phyloP scores from a whole-genome alignment of 2,113 vertebrate genomes.

The Hippopotamus amphibius region DNA sequence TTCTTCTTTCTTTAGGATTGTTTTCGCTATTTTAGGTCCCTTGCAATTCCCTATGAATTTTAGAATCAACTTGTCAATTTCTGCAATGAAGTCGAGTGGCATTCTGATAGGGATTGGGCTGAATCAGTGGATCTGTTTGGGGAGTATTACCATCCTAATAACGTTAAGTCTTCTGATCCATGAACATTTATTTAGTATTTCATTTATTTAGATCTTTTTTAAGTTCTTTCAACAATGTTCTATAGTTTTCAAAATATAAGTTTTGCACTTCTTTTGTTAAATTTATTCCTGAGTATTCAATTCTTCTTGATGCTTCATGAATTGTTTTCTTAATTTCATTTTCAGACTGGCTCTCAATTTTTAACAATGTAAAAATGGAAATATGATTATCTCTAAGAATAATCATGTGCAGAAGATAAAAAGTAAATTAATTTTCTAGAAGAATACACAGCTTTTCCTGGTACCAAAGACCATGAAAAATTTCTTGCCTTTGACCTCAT shows the following conservation, averaged over 20 bases:
- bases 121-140: not conserved
- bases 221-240: conserved; percentile 29
- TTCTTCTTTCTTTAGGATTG: not conserved
- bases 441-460: not conserved
- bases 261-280: conserved; percentile 35
- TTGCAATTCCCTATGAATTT: not conserved
- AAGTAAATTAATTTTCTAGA: conserved; percentile 46
- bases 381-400: conserved; percentile 8
- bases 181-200: not conserved
- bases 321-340: conserved; percentile 6
- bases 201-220: conserved; percentile 22
- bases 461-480: not conserved
- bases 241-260: not conserved
- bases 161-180: not conserved
- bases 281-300: not conserved
- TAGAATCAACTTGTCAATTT: not conserved
- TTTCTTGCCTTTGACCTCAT: conserved; percentile 30
- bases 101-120: not conserved
- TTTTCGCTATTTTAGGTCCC: not conserved
- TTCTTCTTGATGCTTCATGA: not conserved
- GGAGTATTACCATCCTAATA: not conserved
- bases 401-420: conserved; percentile 26
- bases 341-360: not conserved
- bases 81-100: not conserved
- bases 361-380: not conserved